A percentile compares a stretch with the other conserved stretches of the same genome.
Evolutionary conservation across 2,888 invertebrate species (phyloP).

Genomic region (Pogonocherus hispidulus): DNA sequence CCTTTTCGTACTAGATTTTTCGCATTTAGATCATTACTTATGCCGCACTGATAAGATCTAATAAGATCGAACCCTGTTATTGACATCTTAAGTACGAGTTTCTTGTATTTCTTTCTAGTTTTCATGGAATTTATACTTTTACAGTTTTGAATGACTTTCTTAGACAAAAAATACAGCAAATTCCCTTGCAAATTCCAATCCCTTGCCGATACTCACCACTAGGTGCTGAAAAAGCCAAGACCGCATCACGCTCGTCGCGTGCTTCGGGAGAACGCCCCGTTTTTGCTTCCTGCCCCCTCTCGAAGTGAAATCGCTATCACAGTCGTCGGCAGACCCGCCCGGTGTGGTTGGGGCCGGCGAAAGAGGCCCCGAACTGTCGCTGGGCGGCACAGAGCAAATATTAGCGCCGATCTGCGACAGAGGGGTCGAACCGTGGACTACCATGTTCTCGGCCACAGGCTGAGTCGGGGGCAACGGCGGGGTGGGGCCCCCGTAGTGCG

Average conservation of each 20-base stretch:
- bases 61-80: too few species aligned
- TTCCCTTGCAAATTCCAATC: neutral
- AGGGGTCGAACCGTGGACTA: constrained; percentile 88
- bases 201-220: constrained; percentile 77
- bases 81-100: too few species aligned
- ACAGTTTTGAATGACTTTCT: too few species aligned
- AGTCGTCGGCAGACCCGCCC: constrained; percentile 73
- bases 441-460: constrained; percentile 65
- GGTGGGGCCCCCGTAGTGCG: constrained; percentile 60
- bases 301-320: constrained; percentile 69
- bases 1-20: too few species aligned
- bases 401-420: constrained; percentile 86
- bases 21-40: too few species aligned
- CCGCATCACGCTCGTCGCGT: constrained; percentile 96
- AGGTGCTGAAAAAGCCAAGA: constrained; percentile 97
- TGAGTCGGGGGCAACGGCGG: constrained; percentile 55
- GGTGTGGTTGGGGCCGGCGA: constrained; percentile 76
- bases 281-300: constrained; percentile 75
- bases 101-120: too few species aligned
- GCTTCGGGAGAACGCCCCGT: constrained; percentile 93
- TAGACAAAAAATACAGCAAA: too few species aligned
- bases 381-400: constrained; percentile 73
- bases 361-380: constrained; percentile 70
- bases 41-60: too few species aligned
- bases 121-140: too few species aligned